Conservation (phyloP, 2,888 invertebrate species). For the Maniola hyperantus region DNA sequence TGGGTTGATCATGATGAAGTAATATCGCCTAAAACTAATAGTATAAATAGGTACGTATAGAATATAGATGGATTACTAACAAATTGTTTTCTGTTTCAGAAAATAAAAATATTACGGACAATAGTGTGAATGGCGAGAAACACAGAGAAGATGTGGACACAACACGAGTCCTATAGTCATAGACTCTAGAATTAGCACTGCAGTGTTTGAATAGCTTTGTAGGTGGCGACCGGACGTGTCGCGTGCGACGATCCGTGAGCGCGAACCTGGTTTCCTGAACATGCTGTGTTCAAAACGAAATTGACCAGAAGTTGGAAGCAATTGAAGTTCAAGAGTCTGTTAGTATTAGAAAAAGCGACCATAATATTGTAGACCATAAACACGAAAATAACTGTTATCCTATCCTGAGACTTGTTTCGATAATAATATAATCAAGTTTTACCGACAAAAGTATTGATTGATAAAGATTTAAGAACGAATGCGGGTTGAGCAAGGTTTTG, state of each 20-base stretch:
- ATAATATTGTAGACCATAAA: constrained; percentile 1
- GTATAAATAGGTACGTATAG: no score
- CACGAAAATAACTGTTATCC: constrained; percentile 10
- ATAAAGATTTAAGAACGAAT: background rate
- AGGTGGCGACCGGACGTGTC: constrained; percentile 36
- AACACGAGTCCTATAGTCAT: constrained; percentile 65
- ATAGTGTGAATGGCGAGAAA: constrained; percentile 66
- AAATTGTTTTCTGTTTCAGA: constrained; percentile 54
- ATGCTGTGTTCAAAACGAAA: background rate
- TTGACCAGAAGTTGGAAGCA: background rate
- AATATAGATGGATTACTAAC: background rate
- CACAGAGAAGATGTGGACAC: constrained; percentile 52
- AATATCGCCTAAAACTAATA: no score
- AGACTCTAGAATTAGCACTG: constrained; percentile 46
- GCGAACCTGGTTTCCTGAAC: constrained; percentile 4
- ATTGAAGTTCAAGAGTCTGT: constrained; percentile 18
- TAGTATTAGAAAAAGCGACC: constrained; percentile 17
- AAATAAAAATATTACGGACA: constrained; percentile 72
- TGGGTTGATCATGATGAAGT: no score
- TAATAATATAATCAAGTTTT: constrained; percentile 9
- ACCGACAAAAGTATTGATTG: constrained; percentile 2
- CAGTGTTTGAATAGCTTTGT: constrained; percentile 49
- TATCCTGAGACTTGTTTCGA: constrained; percentile 14
- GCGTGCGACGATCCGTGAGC: constrained; percentile 1
- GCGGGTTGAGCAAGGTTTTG: background rate